Base-by-base conservation (phyloP, 2,888 invertebrate genomes). In the Cerastis rubricosa region DNA sequence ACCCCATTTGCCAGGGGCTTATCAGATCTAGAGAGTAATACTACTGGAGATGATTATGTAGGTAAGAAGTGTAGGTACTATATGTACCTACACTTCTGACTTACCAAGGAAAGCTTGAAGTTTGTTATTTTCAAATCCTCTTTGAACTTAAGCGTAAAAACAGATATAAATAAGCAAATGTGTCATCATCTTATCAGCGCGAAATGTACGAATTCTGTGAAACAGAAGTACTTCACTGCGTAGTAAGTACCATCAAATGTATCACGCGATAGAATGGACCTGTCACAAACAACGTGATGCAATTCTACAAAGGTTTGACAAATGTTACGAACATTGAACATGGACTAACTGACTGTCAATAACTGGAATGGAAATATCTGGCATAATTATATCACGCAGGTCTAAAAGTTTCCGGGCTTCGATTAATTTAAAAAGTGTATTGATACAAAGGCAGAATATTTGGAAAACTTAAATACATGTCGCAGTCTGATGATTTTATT, bases 271-370 rank as follows among this genome's bases (percentile, higher is more conserved):
- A 35, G n/a, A 17, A 51, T 63, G 12, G 43, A 35, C 43, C 59
- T n/a, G n/a, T 43, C 29, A 64, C 47, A 64, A 49, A 72, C 54
- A 64, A 64, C 57, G 14, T 78, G 74, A 81, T 81, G 81, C 81
- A 78, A 81, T 51, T 66, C 73, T 59, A 22, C 65, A 35, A 25
- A 73, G 35, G 22, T 4, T 57, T 49, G n/a, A 49, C 29, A 49
- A 57, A 35, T 43, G 25, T 51, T 25, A 66, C 9, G 12, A 22
- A 51, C 43, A 17, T 47, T n/a, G 2, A 71, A 80, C 17, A 47
- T 19, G 9, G 22, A n/a, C 14, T 49, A 14, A 51, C 49, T 40
- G 35, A 25, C 1, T 67, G 14, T 49, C 9, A 40, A 59, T 49
- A 76, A 49, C 35, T 61, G 5, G 19, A 45, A 68, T 69, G 51